Conservation (phyloP, 2,113 vertebrate genomes). For the Platichthys stellatus region DNA sequence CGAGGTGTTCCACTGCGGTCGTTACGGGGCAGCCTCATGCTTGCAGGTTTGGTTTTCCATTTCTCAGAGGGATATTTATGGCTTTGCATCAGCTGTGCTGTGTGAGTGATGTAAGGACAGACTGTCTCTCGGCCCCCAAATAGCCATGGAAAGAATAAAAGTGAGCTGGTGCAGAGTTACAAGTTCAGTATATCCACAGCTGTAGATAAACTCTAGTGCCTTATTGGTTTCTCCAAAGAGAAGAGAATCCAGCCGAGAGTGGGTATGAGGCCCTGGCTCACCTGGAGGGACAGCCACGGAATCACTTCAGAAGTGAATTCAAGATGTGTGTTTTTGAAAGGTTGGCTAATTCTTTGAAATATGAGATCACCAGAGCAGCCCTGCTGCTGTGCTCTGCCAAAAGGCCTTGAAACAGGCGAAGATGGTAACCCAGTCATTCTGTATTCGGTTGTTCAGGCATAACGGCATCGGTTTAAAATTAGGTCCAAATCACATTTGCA, state of each 20-base stretch:
- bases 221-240: constrained; percentile 48
- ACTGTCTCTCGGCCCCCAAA: constrained; percentile 70
- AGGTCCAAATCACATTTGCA: constrained; percentile 13
- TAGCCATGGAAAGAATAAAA: constrained; percentile 80
- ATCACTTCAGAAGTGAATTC: constrained; percentile 47
- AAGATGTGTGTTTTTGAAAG: constrained; percentile 50
- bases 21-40: constrained; percentile 37
- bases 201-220: constrained; percentile 42
- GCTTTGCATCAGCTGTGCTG: constrained; percentile 77
- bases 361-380: constrained; percentile 44
- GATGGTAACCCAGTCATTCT: constrained; percentile 4
- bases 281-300: constrained; percentile 27
- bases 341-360: constrained; percentile 65
- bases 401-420: constrained; percentile 30
- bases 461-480: not conserved
- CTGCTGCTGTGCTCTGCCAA: constrained; percentile 42
- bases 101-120: constrained; percentile 78
- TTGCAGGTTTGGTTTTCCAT: constrained; percentile 70
- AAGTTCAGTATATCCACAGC: constrained; percentile 29
- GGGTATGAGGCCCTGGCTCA: constrained; percentile 12
- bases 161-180: constrained; percentile 65
- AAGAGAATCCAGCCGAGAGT: constrained; percentile 15
- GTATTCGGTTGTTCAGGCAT: constrained; percentile 7
- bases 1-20: constrained; percentile 56
- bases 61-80: constrained; percentile 82